Percentiles rank a stretch among this genome's conserved stretches.
phyloP scores from a whole-genome alignment of 2,113 vertebrate genomes.

The Saguinus midas region DNA sequence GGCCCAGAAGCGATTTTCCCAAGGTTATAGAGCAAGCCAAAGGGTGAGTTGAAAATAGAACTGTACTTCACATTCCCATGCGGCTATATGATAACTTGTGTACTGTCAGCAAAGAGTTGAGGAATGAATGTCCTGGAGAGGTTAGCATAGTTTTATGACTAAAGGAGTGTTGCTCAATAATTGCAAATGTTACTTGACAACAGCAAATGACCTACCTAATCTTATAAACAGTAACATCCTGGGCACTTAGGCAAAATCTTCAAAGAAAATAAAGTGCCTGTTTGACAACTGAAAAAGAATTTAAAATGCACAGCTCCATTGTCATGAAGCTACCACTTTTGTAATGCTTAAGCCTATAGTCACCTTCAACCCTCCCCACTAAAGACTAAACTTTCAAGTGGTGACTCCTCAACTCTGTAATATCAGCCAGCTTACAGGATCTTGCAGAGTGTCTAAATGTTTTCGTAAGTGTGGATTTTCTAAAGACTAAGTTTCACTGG shows the following conservation, averaged over 20 bases:
- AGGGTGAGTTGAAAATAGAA: constrained; percentile 73
- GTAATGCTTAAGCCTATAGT: not conserved
- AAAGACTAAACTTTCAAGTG: constrained; percentile 19
- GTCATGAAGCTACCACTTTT: not conserved
- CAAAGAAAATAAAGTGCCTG: constrained; percentile 29
- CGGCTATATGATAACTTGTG: constrained; percentile 74
- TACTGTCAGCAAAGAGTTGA: constrained; percentile 70
- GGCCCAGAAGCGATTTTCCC: constrained; percentile 69
- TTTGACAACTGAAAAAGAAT: not conserved
- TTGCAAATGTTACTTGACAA: constrained; percentile 34
- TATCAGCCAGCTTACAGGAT: not conserved
- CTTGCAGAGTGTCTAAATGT: not conserved
- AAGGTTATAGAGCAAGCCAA: constrained; percentile 70
- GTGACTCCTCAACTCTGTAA: not conserved
- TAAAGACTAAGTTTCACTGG: not conserved
- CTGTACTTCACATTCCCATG: constrained; percentile 50
- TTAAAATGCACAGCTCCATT: not conserved
- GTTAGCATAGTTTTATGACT: constrained; percentile 54
- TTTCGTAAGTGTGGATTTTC: constrained; percentile 34
- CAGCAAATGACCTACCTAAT: constrained; percentile 20
- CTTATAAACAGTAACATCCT: constrained; percentile 18
- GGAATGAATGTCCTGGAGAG: constrained; percentile 61
- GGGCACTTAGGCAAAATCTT: not conserved
- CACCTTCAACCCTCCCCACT: not conserved
- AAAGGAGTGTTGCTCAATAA: constrained; percentile 50